These are phyloP conservation scores for Psittacus erithacus DNA, from an alignment of 2,113 vertebrate species.

Conservation along the genomic window DNA sequence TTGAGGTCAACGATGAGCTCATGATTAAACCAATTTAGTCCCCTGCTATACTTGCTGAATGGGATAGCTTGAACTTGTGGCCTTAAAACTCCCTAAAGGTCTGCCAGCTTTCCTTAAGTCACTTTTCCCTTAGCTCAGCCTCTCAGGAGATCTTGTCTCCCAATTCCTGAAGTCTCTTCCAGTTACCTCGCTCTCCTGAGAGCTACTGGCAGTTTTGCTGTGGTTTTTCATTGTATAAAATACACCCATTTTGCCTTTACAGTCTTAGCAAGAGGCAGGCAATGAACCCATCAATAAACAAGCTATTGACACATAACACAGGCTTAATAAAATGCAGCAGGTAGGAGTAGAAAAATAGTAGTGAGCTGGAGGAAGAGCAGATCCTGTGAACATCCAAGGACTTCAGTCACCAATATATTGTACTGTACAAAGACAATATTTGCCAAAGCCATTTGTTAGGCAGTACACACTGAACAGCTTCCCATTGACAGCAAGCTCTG, in stretches of 20 bases:
- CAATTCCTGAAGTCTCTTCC: not conserved
- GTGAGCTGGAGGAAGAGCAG: not conserved
- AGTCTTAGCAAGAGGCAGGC: not conserved
- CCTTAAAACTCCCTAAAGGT: not conserved
- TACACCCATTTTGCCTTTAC: not conserved
- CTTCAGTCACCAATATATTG: not conserved
- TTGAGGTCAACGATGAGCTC: constrained; percentile 63
- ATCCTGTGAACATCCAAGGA: not conserved
- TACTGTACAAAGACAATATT: not conserved
- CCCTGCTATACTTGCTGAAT: not conserved
- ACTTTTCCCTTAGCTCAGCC: not conserved
- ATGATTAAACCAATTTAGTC: constrained; percentile 34
- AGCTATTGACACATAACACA: not conserved
- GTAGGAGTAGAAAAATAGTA: not conserved
- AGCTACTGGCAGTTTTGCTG: not conserved
- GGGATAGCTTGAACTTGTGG: constrained; percentile 8
- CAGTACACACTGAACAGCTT: not conserved
- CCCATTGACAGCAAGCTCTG: not conserved
- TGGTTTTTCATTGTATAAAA: not conserved
- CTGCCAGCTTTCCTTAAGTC: not conserved
- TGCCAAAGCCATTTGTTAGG: not conserved
- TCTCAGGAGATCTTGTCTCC: not conserved
- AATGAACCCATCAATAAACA: not conserved
- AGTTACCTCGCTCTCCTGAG: not conserved
- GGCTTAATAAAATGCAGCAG: not conserved